Percentiles rank a stretch among this genome's conserved stretches.
Evolutionary conservation across 2,797 vertebrate species (phyloP).

Genomic region (Coendou prehensilis): DNA sequence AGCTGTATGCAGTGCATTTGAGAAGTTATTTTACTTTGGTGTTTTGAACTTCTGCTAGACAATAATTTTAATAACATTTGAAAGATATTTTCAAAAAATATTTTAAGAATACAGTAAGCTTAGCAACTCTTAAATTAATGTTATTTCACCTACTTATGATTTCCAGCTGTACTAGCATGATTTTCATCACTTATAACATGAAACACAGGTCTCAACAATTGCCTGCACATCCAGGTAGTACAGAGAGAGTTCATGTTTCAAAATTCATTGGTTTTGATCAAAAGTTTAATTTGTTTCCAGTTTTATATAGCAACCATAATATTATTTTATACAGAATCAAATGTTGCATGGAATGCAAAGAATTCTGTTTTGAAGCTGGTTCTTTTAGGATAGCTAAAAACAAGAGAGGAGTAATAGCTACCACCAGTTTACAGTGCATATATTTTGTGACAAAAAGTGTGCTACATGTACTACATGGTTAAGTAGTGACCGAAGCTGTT

Average conservation of each 20-base stretch:
- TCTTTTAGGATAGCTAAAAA: not conserved
- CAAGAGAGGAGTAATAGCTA: not conserved
- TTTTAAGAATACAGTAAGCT: not conserved
- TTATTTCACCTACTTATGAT: not conserved
- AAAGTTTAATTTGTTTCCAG: constrained; percentile 13
- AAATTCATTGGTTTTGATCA: constrained; percentile 5
- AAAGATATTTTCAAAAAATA: not conserved
- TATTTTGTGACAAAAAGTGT: not conserved
- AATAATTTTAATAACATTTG: constrained; percentile 62
- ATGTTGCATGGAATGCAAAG: not conserved
- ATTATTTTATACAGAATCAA: not conserved
- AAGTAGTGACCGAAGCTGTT: not conserved
- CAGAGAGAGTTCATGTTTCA: constrained; percentile 44
- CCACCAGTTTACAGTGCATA: not conserved
- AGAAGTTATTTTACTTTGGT: constrained; percentile 52
- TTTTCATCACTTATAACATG: constrained; percentile 13
- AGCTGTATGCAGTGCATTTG: not conserved
- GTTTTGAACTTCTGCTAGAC: not conserved
- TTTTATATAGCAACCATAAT: not conserved
- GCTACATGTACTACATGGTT: not conserved
- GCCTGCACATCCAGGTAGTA: not conserved
- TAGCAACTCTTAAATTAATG: constrained; percentile 8
- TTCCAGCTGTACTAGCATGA: not conserved
- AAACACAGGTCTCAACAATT: constrained; percentile 11
- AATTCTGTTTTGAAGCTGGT: not conserved